Evolutionary conservation across 2,888 invertebrate species (phyloP).

Genomic region (Apocheima hispidaria): DNA sequence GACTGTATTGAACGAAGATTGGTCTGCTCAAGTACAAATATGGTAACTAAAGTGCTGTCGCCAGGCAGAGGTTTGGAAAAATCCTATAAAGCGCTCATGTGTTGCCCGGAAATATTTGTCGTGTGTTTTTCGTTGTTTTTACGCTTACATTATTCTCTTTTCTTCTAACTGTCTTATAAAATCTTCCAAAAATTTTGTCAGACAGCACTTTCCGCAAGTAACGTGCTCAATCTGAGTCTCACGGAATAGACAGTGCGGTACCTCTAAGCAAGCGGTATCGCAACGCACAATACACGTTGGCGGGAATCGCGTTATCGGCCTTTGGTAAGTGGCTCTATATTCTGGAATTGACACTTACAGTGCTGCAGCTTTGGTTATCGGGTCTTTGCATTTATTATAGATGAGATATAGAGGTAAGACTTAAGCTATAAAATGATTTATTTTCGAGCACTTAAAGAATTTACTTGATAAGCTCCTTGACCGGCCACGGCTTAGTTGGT

Average conservation of each 20-base stretch:
- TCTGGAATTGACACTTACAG: constrained; percentile 80
- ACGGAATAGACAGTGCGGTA: constrained; percentile 67
- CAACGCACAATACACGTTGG: constrained; percentile 77
- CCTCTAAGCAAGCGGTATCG: constrained; percentile 63
- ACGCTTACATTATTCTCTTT: neutral
- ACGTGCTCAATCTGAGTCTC: neutral
- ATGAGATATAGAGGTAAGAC: constrained; percentile 20
- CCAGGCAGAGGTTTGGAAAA: too few relatives aligned
- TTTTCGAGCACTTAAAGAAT: too few relatives aligned
- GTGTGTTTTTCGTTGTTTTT: too few relatives aligned
- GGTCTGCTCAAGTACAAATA: too few relatives aligned
- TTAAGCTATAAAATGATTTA: too few relatives aligned
- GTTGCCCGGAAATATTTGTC: too few relatives aligned
- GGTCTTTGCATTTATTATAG: constrained; percentile 62
- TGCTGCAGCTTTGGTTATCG: constrained; percentile 74
- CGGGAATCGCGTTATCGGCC: constrained; percentile 80
- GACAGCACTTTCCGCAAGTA: neutral
- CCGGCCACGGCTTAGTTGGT: too few relatives aligned
- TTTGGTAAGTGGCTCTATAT: constrained; percentile 75
- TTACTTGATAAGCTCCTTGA: too few relatives aligned
- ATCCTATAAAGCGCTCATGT: too few relatives aligned
- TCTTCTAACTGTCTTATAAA: neutral
- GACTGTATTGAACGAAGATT: too few relatives aligned
- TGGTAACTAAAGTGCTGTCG: too few relatives aligned
- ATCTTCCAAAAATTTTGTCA: too few relatives aligned